Conservation (phyloP, 2,888 invertebrate species). For the Phymatocera aterrima region DNA sequence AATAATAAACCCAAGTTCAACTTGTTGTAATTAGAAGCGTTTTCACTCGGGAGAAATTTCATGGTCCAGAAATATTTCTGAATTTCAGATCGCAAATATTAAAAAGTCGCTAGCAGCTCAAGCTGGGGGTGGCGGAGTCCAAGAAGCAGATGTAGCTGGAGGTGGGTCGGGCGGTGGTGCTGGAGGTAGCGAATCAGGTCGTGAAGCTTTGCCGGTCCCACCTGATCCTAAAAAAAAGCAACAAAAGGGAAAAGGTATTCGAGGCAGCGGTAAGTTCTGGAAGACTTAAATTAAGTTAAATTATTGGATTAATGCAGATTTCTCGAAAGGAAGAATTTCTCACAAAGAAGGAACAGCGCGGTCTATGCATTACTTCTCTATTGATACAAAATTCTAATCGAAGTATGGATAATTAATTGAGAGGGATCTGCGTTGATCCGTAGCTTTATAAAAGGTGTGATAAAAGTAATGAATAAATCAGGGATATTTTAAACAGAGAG, state of each 20-base stretch:
- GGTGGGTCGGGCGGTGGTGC: constrained; percentile 84
- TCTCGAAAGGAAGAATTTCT: too few species aligned
- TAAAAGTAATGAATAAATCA: constrained; percentile 18
- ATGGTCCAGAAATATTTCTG: constrained; percentile 3
- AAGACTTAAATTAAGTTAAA: constrained; percentile 65
- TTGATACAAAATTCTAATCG: background rate
- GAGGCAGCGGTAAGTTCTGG: constrained; percentile 84
- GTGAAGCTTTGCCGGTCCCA: constrained; percentile 72
- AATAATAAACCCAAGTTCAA: background rate
- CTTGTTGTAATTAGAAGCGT: too few species aligned
- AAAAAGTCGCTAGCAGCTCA: constrained; percentile 93
- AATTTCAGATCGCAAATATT: constrained; percentile 85
- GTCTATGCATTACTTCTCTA: background rate
- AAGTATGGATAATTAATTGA: background rate
- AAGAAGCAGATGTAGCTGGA: constrained; percentile 91
- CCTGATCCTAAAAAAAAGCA: constrained; percentile 76
- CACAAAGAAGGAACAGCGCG: too few species aligned
- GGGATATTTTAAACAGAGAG: constrained; percentile 23
- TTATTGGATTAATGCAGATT: background rate
- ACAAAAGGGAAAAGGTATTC: constrained; percentile 82
- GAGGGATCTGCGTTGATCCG: constrained; percentile 4
- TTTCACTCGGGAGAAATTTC: too few species aligned
- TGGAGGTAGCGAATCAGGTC: constrained; percentile 77
- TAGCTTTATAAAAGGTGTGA: background rate
- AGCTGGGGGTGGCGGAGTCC: constrained; percentile 77